Conservation (phyloP, 2,888 invertebrate species). For the Ischnura elegans region DNA sequence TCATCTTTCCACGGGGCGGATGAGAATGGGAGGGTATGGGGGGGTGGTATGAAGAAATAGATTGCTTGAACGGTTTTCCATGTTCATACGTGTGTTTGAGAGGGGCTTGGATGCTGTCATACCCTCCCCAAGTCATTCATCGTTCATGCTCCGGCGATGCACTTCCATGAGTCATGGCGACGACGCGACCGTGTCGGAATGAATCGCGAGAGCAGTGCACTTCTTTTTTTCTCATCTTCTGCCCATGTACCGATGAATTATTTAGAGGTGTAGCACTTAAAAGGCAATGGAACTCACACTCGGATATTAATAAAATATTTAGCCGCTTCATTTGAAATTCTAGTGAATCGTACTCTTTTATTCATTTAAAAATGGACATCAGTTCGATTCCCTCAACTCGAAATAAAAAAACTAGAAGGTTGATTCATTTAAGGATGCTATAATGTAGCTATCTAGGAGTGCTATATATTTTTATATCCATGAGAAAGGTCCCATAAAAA, state of each 20-base stretch:
- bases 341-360: no score
- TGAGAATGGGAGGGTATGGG: neutral
- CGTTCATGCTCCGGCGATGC: neutral
- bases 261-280: neutral
- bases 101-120: neutral
- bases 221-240: neutral
- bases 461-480: no score
- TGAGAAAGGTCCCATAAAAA: no score
- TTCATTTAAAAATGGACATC: no score
- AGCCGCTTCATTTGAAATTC: no score
- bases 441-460: no score
- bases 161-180: neutral
- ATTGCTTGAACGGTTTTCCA: neutral
- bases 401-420: no score
- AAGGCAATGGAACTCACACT: neutral
- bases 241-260: neutral
- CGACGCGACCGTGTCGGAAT: neutral
- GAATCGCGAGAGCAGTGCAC: neutral
- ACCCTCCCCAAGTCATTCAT: neutral
- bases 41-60: neutral
- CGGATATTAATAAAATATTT: neutral
- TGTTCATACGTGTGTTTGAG: neutral
- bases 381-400: no score
- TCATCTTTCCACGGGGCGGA: neutral
- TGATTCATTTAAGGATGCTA: no score